These are phyloP conservation scores for Drosophila pseudoobscura DNA, from an alignment of 1,140 invertebrate genomes.

Conservation along the genomic window DNA sequence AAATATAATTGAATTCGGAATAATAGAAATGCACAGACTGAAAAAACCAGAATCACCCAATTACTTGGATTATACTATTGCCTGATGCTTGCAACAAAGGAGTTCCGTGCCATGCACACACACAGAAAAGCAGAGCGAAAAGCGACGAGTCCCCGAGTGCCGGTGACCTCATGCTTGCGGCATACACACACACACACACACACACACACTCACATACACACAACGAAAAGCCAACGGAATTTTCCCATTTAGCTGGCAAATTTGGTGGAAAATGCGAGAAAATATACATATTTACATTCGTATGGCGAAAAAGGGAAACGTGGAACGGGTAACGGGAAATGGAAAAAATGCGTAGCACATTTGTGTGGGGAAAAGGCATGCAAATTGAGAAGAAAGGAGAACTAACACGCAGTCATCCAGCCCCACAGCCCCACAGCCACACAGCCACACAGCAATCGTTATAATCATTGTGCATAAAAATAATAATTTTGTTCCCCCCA, in stretches of 20 bases:
- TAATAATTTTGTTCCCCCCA: conserved; percentile 26
- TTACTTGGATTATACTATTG: no score
- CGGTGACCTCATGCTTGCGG: no score
- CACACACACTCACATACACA: background rate
- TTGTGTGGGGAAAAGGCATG: conserved; percentile 18
- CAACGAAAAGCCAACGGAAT: conserved; percentile 21
- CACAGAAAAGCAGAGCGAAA: conserved; percentile 1
- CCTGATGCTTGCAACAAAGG: no score
- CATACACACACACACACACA: conserved; percentile 3
- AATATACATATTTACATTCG: conserved; percentile 27
- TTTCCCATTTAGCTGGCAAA: conserved; percentile 37
- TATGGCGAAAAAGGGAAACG: conserved; percentile 6
- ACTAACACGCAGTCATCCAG: conserved; percentile 13
- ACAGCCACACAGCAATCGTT: conserved; percentile 62
- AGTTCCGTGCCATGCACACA: background rate
- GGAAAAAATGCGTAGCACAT: conserved; percentile 45
- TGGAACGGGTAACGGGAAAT: conserved; percentile 7
- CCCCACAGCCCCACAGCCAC: conserved; percentile 55
- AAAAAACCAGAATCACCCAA: no score
- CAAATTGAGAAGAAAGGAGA: conserved; percentile 26
- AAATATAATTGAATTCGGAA: no score
- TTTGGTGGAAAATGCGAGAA: conserved; percentile 41
- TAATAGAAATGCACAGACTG: no score
- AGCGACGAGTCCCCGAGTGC: background rate
- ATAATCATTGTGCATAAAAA: conserved; percentile 68